phyloP scores from a whole-genome alignment of 2,797 vertebrate species.

The Hafferia zeledoni region DNA sequence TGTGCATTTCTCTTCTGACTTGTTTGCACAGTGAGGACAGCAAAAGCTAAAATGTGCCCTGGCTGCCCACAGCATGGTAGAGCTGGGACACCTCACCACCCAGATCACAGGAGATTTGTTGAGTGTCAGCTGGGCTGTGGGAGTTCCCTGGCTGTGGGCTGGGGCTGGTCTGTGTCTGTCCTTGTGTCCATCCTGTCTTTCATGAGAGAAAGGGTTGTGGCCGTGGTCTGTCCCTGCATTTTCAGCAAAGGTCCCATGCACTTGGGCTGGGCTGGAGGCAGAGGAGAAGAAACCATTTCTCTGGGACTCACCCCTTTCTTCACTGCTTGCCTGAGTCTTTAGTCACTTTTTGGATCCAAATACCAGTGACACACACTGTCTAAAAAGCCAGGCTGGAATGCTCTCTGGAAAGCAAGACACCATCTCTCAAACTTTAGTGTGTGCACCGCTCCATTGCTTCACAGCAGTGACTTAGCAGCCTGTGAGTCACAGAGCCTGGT shows the following conservation, averaged over 20 bases:
- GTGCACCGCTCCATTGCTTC: background rate
- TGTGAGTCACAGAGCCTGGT: background rate
- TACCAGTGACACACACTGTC: background rate
- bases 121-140: rapidly evolving
- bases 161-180: background rate
- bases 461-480: background rate
- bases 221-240: background rate
- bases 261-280: background rate
- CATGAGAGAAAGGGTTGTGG: background rate
- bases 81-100: background rate
- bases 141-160: background rate
- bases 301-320: background rate
- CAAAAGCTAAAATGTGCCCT: background rate
- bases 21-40: background rate
- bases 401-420: background rate
- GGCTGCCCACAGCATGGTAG: background rate
- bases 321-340: background rate
- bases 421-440: background rate
- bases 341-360: background rate
- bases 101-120: background rate
- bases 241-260: background rate
- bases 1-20: background rate
- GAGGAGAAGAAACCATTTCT: background rate
- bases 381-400: background rate
- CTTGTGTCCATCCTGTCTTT: background rate